Evolutionary conservation across 2,113 vertebrate genomes (phyloP).

Genomic region (Gymnarchus niloticus): DNA sequence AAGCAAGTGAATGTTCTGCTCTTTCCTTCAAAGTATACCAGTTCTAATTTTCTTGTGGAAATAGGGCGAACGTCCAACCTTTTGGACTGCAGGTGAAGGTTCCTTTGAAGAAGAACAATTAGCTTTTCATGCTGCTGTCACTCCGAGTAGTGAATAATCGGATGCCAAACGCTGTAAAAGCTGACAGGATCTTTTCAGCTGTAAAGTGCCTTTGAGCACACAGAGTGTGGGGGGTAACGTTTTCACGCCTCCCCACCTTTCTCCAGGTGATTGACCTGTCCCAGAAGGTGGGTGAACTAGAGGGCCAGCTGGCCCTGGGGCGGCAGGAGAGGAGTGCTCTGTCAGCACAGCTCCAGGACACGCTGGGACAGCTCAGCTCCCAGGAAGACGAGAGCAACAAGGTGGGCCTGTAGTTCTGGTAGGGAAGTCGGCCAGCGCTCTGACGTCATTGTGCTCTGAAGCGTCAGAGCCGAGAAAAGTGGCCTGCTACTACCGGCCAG

Average conservation of each 20-base stretch:
- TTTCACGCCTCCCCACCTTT: slow-evolving; percentile 13
- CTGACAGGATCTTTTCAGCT: too few species aligned
- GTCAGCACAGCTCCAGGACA: slow-evolving; percentile 70
- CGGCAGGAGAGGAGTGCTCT: slow-evolving; percentile 72
- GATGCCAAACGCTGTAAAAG: too few species aligned
- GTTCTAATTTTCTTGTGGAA: background rate
- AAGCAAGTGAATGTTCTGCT: background rate
- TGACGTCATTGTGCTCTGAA: background rate
- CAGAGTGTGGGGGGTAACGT: background rate
- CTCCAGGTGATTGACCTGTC: slow-evolving; percentile 69
- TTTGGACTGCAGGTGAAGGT: too few species aligned
- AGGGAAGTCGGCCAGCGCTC: background rate
- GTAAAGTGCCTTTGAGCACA: too few species aligned
- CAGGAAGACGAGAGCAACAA: slow-evolving; percentile 71
- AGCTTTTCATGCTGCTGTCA: too few species aligned
- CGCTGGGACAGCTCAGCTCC: slow-evolving; percentile 61
- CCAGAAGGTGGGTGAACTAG: slow-evolving; percentile 69
- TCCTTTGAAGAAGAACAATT: too few species aligned
- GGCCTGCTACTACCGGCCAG: background rate
- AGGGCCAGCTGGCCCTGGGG: slow-evolving; percentile 66
- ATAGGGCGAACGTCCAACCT: too few species aligned
- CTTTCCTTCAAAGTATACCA: background rate
- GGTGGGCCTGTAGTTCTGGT: slow-evolving; percentile 51
- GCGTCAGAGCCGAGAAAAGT: background rate
- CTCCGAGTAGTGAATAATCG: too few species aligned